Evolutionary conservation across 1,140 invertebrate species (phyloP).

Genomic region (Octopus sinensis): DNA sequence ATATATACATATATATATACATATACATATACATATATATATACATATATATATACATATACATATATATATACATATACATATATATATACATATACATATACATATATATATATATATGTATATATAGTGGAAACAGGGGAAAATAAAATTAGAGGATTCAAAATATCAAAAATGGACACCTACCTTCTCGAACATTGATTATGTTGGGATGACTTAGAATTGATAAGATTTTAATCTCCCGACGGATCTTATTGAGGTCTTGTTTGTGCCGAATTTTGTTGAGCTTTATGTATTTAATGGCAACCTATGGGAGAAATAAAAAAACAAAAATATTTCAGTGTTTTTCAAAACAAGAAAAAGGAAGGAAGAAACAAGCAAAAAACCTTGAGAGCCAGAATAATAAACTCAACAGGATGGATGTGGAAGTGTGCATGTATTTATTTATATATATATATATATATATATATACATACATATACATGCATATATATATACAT

Average conservation of each 20-base stretch:
- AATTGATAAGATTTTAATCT: conserved; percentile 98
- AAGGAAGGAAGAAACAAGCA: background rate
- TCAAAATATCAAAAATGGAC: background rate
- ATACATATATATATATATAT: background rate
- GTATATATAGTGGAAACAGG: background rate
- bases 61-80: background rate
- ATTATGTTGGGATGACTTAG: conserved; percentile 98
- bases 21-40: background rate
- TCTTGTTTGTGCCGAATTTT: conserved; percentile 98
- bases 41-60: conserved; percentile 5
- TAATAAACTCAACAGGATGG: background rate
- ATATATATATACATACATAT: too few species aligned
- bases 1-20: background rate
- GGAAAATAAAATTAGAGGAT: background rate
- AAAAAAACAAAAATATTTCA: conserved; percentile 19
- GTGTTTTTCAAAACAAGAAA: background rate
- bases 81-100: background rate
- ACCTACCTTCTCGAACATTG: conserved; percentile 93
- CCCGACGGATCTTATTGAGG: conserved; percentile 86
- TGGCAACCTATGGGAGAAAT: conserved; percentile 70
- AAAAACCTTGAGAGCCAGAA: background rate
- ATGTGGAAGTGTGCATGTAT: background rate
- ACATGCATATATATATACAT: too few species aligned
- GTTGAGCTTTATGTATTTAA: conserved; percentile 98
- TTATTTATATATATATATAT: too few species aligned